These are phyloP conservation scores for Cyprinella venusta DNA, from an alignment of 2,797 vertebrate species.

Conservation along the genomic window DNA sequence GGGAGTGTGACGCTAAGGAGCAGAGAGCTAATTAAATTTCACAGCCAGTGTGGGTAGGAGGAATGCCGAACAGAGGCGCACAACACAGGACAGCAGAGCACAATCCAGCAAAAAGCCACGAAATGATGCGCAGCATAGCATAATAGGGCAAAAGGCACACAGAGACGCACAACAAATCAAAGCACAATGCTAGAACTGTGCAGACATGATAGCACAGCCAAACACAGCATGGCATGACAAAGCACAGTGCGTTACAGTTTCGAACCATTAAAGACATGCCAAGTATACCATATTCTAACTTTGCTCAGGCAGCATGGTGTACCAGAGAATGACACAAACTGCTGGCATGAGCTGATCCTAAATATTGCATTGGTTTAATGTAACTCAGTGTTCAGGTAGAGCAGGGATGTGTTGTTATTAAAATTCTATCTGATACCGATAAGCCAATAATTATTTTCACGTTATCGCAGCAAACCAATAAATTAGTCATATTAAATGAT, in stretches of 20 bases:
- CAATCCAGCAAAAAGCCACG: slow-evolving; percentile 47
- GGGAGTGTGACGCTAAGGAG: slow-evolving; percentile 67
- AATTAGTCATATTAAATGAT: too few relatives aligned
- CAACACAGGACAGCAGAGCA: slow-evolving; percentile 51
- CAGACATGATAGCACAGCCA: slow-evolving; percentile 10
- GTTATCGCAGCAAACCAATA: background rate
- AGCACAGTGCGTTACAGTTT: slow-evolving; percentile 13
- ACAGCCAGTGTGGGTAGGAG: slow-evolving; percentile 75
- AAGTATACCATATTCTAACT: slow-evolving; percentile 23
- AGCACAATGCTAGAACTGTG: slow-evolving; percentile 31
- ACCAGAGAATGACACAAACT: background rate
- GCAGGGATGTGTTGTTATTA: background rate
- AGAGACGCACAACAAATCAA: slow-evolving; percentile 48
- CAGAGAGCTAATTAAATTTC: slow-evolving; percentile 86
- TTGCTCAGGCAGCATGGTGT: background rate
- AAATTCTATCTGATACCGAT: background rate
- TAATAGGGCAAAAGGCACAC: slow-evolving; percentile 35
- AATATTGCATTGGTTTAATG: background rate
- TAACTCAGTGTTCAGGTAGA: background rate
- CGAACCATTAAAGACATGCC: slow-evolving; percentile 29
- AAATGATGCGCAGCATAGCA: too few relatives aligned
- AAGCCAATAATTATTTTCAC: background rate
- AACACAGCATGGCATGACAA: slow-evolving; percentile 15
- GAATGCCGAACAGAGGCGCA: slow-evolving; percentile 50
- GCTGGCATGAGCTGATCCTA: background rate